Base-by-base conservation (phyloP, 1,140 invertebrate species). In the Pseudoatta argentina region DNA sequence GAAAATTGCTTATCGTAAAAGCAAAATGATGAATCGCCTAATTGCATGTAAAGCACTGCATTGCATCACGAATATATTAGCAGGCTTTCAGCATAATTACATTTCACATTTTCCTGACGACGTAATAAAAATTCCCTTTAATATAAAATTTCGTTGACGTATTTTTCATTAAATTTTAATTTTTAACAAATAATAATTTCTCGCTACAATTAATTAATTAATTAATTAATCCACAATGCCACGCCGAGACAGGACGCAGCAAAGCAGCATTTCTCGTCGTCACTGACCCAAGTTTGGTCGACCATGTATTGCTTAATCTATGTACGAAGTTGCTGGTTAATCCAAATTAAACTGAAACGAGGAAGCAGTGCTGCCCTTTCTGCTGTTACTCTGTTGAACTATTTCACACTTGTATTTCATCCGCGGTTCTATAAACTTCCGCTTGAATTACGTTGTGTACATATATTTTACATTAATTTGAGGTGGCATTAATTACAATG, bases 291-390 rank as follows among this genome's bases (percentile, higher is more conserved):
- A 89, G n/a, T 86, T 88, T 51, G 48, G 27, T 39, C 57, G 78
- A 51, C 12, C 73, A 27, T 72, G 71, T 86, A 86, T 82, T 77
- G 64, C 71, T 59, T 34, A 34, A 27, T 76, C 27, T 34, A 59
- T 79, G 63, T 76, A 63, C n/a, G 18, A 75, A 86, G 71, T 86
- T 86, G 48, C 30, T 89, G 39, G 61, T 16, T 66, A 66, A 48
- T 34, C 57, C 21, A 53, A 89, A 86, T 88, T 88, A 88, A 72
- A n/a, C 12, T 34, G 39, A 81, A 53, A 71, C 12, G 66, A 71
- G 66, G 27, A 71, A 81, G 7, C 34, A 44, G 34, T 6, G 64
- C 5, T 53, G 16, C 8, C 16, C 78, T 44, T 44, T 55, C 59
- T 30, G 39, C 63, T 76, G 55, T 57, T 34, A 2, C 12, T 21